phyloP scores from a whole-genome alignment of 2,113 vertebrate genomes.

The Sula dactylatra region DNA sequence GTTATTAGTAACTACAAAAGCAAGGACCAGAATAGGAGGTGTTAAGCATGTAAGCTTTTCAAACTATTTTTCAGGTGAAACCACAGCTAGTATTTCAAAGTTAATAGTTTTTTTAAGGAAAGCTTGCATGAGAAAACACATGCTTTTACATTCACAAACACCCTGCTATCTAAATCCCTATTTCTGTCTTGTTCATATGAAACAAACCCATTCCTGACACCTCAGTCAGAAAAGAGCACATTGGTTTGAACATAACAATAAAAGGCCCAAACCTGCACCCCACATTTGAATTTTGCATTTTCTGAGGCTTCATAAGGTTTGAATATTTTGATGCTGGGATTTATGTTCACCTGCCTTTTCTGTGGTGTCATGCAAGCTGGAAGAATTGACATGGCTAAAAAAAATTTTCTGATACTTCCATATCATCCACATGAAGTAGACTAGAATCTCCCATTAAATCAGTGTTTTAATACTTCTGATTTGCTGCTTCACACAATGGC shows the following conservation, averaged over 20 bases:
- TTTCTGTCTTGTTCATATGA: background rate
- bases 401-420: background rate
- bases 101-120: background rate
- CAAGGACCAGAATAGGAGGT: accelerated
- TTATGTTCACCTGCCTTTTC: background rate
- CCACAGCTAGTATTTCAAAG: background rate
- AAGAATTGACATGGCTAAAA: background rate
- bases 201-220: background rate
- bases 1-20: background rate
- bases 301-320: background rate
- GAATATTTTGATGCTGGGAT: background rate
- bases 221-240: background rate
- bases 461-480: background rate
- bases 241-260: background rate
- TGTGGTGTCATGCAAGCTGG: background rate
- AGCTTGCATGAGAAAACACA: background rate
- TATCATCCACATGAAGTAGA: background rate
- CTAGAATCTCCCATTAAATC: background rate
- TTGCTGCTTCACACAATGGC: background rate
- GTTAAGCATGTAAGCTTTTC: background rate
- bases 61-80: background rate
- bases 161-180: accelerated
- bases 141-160: background rate
- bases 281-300: background rate
- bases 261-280: background rate